Percentiles rank a stretch among this genome's conserved stretches.
These are phyloP conservation scores for Drosophila prolongata DNA, from an alignment of 2,888 invertebrate genomes.

Conservation along the genomic window DNA sequence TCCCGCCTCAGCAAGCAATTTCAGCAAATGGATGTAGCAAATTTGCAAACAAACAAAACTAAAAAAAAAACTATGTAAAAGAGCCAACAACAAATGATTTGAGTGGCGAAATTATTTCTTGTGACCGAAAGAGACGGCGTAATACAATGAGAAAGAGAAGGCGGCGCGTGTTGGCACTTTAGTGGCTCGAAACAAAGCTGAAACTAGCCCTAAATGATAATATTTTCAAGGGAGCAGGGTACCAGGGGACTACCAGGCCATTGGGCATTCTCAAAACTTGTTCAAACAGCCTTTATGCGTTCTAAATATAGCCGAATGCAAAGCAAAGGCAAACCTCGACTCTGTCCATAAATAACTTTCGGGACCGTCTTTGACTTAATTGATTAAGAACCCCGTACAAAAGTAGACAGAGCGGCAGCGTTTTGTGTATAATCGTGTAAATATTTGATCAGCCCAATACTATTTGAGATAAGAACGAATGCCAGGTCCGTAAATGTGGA, in stretches of 20 bases:
- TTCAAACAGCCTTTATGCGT: constrained; percentile 38
- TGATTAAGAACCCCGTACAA: constrained; percentile 17
- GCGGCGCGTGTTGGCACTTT: constrained; percentile 79
- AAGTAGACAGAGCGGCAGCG: constrained; percentile 30
- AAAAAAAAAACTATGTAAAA: constrained; percentile 31
- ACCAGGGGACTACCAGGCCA: constrained; percentile 15
- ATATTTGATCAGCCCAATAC: constrained; percentile 33
- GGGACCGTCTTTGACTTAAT: constrained; percentile 29
- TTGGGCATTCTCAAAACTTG: constrained; percentile 33
- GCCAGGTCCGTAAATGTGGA: constrained; percentile 11
- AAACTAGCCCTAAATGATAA: constrained; percentile 38
- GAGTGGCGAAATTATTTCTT: constrained; percentile 54
- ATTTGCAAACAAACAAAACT: constrained; percentile 44
- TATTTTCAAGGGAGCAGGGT: constrained; percentile 9
- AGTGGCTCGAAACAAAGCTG: constrained; percentile 39
- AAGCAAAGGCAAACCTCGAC: constrained; percentile 24
- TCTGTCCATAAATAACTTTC: constrained; percentile 39
- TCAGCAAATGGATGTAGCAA: constrained; percentile 38
- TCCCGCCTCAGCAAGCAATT: constrained; percentile 35
- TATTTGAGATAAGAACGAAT: constrained; percentile 19
- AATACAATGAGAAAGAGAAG: constrained; percentile 19
- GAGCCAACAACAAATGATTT: constrained; percentile 46
- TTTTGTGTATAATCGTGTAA: constrained; percentile 26
- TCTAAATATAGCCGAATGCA: constrained; percentile 44
- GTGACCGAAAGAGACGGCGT: constrained; percentile 18